phyloP scores from a whole-genome alignment of 2,888 invertebrate species.

The Hemithea aestivaria region DNA sequence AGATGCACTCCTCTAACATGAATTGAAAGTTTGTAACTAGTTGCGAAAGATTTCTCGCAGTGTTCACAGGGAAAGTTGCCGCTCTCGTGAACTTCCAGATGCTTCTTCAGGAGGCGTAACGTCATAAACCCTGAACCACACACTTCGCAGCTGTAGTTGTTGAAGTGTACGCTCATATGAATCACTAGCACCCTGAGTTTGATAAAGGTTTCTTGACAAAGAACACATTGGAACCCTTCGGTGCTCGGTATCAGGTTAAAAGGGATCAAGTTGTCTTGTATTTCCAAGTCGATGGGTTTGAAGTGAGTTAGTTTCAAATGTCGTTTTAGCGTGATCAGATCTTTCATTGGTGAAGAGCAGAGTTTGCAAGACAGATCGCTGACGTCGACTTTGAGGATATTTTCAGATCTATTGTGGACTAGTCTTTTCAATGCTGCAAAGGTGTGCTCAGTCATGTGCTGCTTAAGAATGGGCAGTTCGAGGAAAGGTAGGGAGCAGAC shows the following conservation, averaged over 20 bases:
- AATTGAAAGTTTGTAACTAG: slow-evolving; percentile 58
- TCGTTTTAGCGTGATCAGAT: slow-evolving; percentile 49
- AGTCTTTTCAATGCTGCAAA: slow-evolving; percentile 58
- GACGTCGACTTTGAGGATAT: slow-evolving; percentile 65
- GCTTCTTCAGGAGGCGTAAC: slow-evolving; percentile 61
- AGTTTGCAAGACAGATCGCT: slow-evolving; percentile 59
- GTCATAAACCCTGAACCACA: slow-evolving; percentile 73
- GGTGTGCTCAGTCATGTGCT: slow-evolving; percentile 60
- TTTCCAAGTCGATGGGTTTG: slow-evolving; percentile 55
- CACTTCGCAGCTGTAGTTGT: slow-evolving; percentile 69
- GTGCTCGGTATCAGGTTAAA: slow-evolving; percentile 53
- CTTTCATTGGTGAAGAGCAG: slow-evolving; percentile 42
- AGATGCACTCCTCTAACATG: slow-evolving; percentile 67
- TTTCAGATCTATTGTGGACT: slow-evolving; percentile 62
- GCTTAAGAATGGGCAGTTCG: slow-evolving; percentile 50
- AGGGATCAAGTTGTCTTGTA: slow-evolving; percentile 69
- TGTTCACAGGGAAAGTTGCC: slow-evolving; percentile 65
- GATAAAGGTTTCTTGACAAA: slow-evolving; percentile 60
- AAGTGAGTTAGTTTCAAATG: slow-evolving; percentile 58
- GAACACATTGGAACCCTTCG: slow-evolving; percentile 57
- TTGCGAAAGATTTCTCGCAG: slow-evolving; percentile 65
- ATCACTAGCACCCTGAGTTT: slow-evolving; percentile 67
- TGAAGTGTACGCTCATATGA: slow-evolving; percentile 72
- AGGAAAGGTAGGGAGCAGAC: slow-evolving; percentile 64
- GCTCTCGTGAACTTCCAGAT: slow-evolving; percentile 67